Conservation (phyloP, 2,113 vertebrate genomes). For the Neogobius melanostomus region DNA sequence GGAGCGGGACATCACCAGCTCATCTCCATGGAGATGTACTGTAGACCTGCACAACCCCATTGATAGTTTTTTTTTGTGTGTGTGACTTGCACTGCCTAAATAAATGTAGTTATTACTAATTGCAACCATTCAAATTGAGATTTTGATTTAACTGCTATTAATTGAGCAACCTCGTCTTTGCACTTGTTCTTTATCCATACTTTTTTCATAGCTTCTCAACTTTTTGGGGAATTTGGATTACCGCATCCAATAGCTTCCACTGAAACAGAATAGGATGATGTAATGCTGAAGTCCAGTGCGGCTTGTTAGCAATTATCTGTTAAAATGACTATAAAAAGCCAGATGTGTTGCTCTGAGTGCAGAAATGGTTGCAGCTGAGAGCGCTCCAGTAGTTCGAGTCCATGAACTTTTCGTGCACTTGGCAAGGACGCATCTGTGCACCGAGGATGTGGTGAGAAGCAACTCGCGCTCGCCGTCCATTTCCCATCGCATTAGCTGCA, state of each 20-base stretch:
- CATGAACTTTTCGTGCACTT: slow-evolving; percentile 34
- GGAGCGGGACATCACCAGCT: too few relatives aligned
- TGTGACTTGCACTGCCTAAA: too few relatives aligned
- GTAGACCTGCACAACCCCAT: too few relatives aligned
- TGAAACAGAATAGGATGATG: slow-evolving; percentile 4
- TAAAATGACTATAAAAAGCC: slow-evolving; percentile 20
- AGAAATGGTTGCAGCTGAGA: slow-evolving; percentile 20
- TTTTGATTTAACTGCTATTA: too few relatives aligned
- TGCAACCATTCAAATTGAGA: too few relatives aligned
- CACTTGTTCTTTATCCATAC: not conserved
- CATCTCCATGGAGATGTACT: too few relatives aligned
- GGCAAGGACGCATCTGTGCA: slow-evolving; percentile 21
- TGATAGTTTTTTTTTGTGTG: too few relatives aligned
- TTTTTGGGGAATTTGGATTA: not conserved
- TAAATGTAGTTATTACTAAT: too few relatives aligned
- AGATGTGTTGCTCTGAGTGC: slow-evolving; percentile 19
- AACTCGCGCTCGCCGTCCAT: slow-evolving; percentile 9
- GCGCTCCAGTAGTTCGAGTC: slow-evolving; percentile 26
- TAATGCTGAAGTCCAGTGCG: not conserved
- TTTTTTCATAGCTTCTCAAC: not conserved
- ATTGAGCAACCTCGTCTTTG: too few relatives aligned
- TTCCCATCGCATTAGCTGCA: not conserved
- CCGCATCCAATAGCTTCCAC: not conserved
- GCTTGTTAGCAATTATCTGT: slow-evolving; percentile 22
- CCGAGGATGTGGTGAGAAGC: slow-evolving; percentile 36